Base-by-base conservation (phyloP, 1,140 invertebrate species). In the Tribolium madens region DNA sequence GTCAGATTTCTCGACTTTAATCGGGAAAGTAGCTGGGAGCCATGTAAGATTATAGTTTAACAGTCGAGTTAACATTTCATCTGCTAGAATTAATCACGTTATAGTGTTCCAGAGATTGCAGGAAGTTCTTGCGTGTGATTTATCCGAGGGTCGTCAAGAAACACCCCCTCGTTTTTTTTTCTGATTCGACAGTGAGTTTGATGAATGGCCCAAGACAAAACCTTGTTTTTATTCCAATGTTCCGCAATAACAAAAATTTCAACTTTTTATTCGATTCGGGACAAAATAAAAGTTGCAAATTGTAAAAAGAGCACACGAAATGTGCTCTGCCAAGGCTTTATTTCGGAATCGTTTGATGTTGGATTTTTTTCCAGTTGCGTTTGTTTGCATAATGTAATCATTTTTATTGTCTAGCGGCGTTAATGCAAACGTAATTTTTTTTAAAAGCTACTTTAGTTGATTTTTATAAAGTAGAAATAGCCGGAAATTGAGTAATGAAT, bases 11-110 rank as follows among this genome's bases (percentile, higher is more conserved):
- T 33, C 21, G 17, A 64, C 21, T 64, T 64, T 64, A 64, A 64
- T 64, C 53, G 17, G 15, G 14, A 12, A 21, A n/a, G 17, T 21
- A 57, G 52, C 57, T 26, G 21, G 21, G 26, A 12, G 57, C 26
- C 21, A 15, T 26, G 13, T 64, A 33, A 64, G 57, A 64, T 64
- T 31, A 64, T 64, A 64, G 57, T 64, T 64, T 64, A 64, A 64
- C 57, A 64, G 57, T 64, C 26, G 57, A 64, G 57, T 64, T 64
- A 64, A 64, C 57, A 64, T 64, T 64, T 64, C 57, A 64, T 64
- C 57, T 64, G 53, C 53, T 60, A 31, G 57, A 64, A 64, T 64
- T 64, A 64, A 64, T 64, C 57, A 64, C 26, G 57, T 64, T 64
- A 64, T 64, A 64, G 57, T 64, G 57, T 64, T 64, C 57, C 14